Conservation (phyloP, 2,113 vertebrate genomes). For the Ceuthmochares aereus region DNA sequence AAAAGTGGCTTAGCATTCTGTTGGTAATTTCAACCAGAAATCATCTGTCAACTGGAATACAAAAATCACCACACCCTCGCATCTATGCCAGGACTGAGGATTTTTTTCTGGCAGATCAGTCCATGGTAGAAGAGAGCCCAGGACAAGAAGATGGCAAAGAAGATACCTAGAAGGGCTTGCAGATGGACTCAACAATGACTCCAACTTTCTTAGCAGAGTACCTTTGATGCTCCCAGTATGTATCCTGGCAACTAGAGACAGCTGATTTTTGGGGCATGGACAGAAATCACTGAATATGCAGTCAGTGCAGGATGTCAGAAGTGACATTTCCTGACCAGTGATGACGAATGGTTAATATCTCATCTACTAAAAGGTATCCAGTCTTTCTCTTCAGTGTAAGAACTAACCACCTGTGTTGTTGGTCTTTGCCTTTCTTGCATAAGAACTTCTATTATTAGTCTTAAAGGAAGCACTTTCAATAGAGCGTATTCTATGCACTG, state of each 20-base stretch:
- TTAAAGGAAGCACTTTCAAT: background rate
- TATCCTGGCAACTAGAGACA: background rate
- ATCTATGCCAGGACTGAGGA: background rate
- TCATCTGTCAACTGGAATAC: background rate
- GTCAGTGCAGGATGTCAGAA: background rate
- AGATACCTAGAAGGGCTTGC: background rate
- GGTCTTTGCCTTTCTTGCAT: background rate
- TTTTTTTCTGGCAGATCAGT: background rate
- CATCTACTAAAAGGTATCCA: background rate
- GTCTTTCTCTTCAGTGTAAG: background rate
- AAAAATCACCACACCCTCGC: background rate
- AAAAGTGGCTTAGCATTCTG: background rate
- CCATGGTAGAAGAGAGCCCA: background rate
- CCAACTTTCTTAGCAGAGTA: background rate
- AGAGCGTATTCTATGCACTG: background rate
- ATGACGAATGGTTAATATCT: background rate
- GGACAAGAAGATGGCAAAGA: background rate
- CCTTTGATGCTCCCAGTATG: background rate
- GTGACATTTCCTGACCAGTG: background rate
- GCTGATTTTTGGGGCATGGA: background rate
- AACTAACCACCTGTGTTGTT: background rate
- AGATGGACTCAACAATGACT: background rate
- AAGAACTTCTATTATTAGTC: background rate
- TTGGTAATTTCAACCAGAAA: conserved; percentile 7
- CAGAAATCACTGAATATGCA: background rate